phyloP scores from a whole-genome alignment of 2,888 invertebrate species.

The Tuta absoluta region DNA sequence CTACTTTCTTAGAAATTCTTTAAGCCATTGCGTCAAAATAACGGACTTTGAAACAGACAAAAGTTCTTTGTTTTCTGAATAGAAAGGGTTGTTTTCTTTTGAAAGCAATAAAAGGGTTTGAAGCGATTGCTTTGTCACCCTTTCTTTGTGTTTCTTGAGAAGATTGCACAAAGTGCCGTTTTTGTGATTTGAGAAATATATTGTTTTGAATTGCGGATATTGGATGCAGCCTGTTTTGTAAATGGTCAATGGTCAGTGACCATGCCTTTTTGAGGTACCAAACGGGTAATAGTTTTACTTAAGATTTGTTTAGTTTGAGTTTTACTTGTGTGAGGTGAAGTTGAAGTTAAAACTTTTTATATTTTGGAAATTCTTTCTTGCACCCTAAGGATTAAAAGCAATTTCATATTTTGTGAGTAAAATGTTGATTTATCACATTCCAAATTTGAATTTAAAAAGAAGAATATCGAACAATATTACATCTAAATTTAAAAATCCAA shows the following conservation, averaged over 20 bases:
- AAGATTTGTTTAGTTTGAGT: constrained; percentile 16
- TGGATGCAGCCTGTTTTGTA: neutral
- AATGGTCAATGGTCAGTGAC: constrained; percentile 25
- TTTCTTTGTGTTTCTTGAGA: constrained; percentile 60
- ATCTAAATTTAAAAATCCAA: constrained; percentile 79
- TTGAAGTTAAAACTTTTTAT: too few species aligned
- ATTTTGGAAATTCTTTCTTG: neutral
- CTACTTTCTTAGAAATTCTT: constrained; percentile 58
- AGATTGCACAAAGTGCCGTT: constrained; percentile 68
- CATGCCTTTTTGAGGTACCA: neutral
- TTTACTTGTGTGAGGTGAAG: neutral
- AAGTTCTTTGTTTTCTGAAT: constrained; percentile 61
- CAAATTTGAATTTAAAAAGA: constrained; percentile 43
- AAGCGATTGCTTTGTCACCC: constrained; percentile 66
- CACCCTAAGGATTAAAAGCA: neutral
- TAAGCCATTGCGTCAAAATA: constrained; percentile 67
- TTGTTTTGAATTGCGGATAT: constrained; percentile 44
- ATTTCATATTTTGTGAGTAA: constrained; percentile 6
- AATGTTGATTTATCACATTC: constrained; percentile 8
- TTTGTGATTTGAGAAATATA: constrained; percentile 49
- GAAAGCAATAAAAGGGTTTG: constrained; percentile 70
- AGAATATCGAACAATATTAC: constrained; percentile 62
- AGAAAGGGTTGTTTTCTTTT: constrained; percentile 75
- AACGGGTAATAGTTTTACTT: neutral
- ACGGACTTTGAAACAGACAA: constrained; percentile 59